These are phyloP conservation scores for Phymastichus coffea DNA, from an alignment of 1,140 invertebrate genomes.

Conservation along the genomic window DNA sequence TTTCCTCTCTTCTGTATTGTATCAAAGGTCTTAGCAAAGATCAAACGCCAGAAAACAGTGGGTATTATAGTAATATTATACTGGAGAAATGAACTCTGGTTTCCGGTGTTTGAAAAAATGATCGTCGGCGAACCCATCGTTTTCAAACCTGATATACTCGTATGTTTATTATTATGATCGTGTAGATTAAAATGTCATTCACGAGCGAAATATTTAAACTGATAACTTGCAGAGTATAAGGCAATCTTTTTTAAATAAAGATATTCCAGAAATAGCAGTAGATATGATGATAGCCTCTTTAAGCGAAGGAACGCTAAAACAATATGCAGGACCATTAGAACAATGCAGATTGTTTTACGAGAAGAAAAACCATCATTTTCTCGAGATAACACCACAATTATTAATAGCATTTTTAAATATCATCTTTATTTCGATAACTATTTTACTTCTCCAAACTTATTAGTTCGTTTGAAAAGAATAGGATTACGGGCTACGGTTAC, in stretches of 20 bases:
- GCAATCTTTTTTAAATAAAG: slow-evolving; percentile 14
- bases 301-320: slow-evolving; percentile 12
- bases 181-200: slow-evolving; percentile 2
- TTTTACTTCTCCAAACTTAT: no score
- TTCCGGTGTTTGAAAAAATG: background rate
- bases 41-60: background rate
- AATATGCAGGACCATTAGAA: slow-evolving; percentile 20
- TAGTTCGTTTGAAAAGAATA: no score
- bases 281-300: slow-evolving; percentile 17
- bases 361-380: no score
- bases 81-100: background rate
- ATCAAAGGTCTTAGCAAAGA: background rate
- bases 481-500: no score
- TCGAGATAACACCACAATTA: no score
- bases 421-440: no score
- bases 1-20: slow-evolving; percentile 3
- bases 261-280: slow-evolving; percentile 1
- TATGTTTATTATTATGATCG: slow-evolving; percentile 9
- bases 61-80: background rate
- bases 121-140: background rate
- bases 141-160: background rate
- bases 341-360: no score
- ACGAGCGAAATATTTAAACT: background rate
- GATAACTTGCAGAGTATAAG: slow-evolving; percentile 14
- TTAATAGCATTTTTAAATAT: no score